Conservation (phyloP, 2,113 vertebrate genomes). For the Anolis sagrei region DNA sequence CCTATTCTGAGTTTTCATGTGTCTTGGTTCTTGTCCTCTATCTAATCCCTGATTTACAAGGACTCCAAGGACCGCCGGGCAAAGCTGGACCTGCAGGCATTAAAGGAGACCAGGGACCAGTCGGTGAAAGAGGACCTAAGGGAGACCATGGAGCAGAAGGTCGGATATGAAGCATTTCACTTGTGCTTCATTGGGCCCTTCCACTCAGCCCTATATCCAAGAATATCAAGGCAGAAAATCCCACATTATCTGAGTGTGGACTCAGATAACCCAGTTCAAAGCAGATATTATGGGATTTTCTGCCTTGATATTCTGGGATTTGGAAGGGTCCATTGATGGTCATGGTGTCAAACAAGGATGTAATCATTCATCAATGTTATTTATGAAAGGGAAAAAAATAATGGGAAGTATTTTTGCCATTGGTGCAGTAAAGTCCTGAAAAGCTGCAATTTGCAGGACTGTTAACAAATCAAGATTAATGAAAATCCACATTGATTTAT, state of each 20-base stretch:
- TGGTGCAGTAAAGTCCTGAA: background rate
- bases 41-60: constrained; percentile 45
- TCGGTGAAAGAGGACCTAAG: constrained; percentile 63
- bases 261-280: too few relatives aligned
- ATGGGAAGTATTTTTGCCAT: background rate
- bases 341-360: background rate
- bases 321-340: too few relatives aligned
- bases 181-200: background rate
- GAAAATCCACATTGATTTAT: too few relatives aligned
- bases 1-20: background rate
- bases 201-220: too few relatives aligned
- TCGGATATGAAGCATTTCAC: constrained; percentile 9
- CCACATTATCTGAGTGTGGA: too few relatives aligned
- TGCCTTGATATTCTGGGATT: too few relatives aligned
- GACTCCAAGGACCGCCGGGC: constrained; percentile 59
- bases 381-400: too few relatives aligned
- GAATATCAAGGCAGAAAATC: too few relatives aligned
- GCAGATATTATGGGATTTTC: too few relatives aligned
- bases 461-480: too few relatives aligned
- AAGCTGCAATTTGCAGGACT: background rate
- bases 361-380: too few relatives aligned
- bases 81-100: constrained; percentile 55
- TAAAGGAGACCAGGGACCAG: constrained; percentile 55
- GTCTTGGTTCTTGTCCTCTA: background rate
- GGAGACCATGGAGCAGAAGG: constrained; percentile 64